Conservation (phyloP, 2,797 vertebrate species). For the Thripadectes ignobilis region DNA sequence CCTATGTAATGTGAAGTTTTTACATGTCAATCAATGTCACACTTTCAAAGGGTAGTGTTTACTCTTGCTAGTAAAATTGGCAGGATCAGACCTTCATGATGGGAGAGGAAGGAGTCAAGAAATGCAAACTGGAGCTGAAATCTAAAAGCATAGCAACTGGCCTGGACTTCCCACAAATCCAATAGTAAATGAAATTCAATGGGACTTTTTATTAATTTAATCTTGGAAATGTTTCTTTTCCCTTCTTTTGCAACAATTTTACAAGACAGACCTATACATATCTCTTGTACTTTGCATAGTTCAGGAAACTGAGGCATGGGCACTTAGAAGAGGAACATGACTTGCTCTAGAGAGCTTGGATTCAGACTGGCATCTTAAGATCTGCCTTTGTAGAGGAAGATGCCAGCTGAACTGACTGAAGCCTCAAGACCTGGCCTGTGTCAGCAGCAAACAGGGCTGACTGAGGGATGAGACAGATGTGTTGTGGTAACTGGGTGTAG, state of each 20-base stretch:
- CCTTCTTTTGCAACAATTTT: not conserved
- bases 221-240: not conserved
- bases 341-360: not conserved
- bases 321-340: not conserved
- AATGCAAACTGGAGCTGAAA: not conserved
- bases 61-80: not conserved
- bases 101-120: not conserved
- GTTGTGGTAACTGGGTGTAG: fast-evolving
- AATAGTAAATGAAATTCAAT: not conserved
- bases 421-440: not conserved
- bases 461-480: no score
- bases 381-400: not conserved
- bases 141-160: not conserved
- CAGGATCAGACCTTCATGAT: not conserved
- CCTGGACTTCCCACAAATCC: not conserved
- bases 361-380: not conserved
- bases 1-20: not conserved
- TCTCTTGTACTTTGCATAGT: not conserved
- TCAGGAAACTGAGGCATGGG: not conserved
- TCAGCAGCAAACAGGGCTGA: not conserved
- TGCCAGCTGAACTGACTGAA: not conserved
- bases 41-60: not conserved
- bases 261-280: not conserved
- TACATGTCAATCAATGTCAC: not conserved
- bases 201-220: not conserved